These are phyloP conservation scores for Taenioides sp. DNA, from an alignment of 2,797 vertebrate genomes.

Conservation along the genomic window DNA sequence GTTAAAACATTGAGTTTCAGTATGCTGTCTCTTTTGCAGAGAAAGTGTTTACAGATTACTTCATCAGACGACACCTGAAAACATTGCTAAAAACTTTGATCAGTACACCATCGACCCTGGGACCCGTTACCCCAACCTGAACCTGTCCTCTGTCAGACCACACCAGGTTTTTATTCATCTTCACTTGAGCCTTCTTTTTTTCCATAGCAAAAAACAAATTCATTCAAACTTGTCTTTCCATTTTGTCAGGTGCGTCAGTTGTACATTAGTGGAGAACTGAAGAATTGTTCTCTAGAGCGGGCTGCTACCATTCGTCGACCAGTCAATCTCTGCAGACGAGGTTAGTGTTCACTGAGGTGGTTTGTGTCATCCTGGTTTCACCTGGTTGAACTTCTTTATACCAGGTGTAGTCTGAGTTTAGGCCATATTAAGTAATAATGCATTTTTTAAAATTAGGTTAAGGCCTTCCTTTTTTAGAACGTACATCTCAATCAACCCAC, in stretches of 20 bases:
- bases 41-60: slow-evolving; percentile 95
- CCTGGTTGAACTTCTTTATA: not conserved
- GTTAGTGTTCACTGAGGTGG: slow-evolving; percentile 59
- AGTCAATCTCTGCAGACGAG: slow-evolving; percentile 83
- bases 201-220: too few relatives aligned
- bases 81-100: slow-evolving; percentile 96
- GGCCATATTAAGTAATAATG: not conserved
- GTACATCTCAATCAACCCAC: not conserved
- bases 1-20: not conserved
- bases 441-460: slow-evolving; percentile 1
- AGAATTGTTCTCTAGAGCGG: slow-evolving; percentile 83
- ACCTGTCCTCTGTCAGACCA: slow-evolving; percentile 86
- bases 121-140: slow-evolving; percentile 94
- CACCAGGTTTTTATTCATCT: slow-evolving; percentile 81
- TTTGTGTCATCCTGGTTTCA: too few relatives aligned
- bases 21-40: slow-evolving; percentile 63
- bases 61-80: slow-evolving; percentile 95
- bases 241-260: slow-evolving; percentile 87
- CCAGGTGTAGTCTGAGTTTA: slow-evolving; percentile 1
- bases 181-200: not conserved
- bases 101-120: slow-evolving; percentile 94
- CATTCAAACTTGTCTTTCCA: not conserved
- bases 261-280: slow-evolving; percentile 86
- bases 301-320: slow-evolving; percentile 86
- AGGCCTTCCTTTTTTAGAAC: not conserved